phyloP scores from a whole-genome alignment of 2,888 invertebrate species.

The Hirtodrosophila duncani region DNA sequence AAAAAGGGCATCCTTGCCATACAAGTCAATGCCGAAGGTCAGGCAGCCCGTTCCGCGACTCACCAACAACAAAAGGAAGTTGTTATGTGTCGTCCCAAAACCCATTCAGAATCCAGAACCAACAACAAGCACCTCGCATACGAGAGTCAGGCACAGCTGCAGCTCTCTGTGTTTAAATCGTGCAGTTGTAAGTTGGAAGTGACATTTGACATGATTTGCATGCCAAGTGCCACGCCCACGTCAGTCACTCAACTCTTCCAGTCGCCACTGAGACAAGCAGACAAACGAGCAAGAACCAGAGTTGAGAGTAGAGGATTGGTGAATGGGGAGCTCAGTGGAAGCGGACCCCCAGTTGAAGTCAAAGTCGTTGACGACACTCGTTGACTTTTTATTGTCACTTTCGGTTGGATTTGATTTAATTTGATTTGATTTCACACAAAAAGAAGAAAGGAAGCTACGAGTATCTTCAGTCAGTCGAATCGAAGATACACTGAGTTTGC shows the following conservation, averaged over 20 bases:
- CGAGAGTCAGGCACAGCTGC: constrained; percentile 47
- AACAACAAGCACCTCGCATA: background rate
- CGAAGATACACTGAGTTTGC: no score
- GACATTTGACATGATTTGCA: constrained; percentile 73
- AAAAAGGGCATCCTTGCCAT: constrained; percentile 6
- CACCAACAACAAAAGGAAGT: constrained; percentile 35
- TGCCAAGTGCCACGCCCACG: constrained; percentile 69
- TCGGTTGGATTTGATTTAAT: constrained; percentile 49
- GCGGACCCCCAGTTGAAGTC: constrained; percentile 16
- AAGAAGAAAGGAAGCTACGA: no score
- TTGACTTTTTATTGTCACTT: constrained; percentile 70
- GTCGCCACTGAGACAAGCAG: constrained; percentile 12
- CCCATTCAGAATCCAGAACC: constrained; percentile 1
- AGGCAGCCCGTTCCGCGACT: constrained; percentile 32
- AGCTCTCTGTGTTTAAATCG: constrained; percentile 25
- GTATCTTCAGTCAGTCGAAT: no score
- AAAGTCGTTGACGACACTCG: constrained; percentile 41
- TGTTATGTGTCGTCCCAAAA: constrained; percentile 11
- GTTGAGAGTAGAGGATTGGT: constrained; percentile 14
- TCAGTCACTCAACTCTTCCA: constrained; percentile 34
- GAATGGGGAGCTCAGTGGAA: constrained; percentile 6
- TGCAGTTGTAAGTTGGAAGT: constrained; percentile 43
- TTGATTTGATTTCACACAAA: constrained; percentile 39
- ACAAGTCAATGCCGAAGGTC: constrained; percentile 3
- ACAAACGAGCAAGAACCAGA: constrained; percentile 5